Evolutionary conservation across 2,888 invertebrate species (phyloP).

Genomic region (Arrhopalites spinosus): DNA sequence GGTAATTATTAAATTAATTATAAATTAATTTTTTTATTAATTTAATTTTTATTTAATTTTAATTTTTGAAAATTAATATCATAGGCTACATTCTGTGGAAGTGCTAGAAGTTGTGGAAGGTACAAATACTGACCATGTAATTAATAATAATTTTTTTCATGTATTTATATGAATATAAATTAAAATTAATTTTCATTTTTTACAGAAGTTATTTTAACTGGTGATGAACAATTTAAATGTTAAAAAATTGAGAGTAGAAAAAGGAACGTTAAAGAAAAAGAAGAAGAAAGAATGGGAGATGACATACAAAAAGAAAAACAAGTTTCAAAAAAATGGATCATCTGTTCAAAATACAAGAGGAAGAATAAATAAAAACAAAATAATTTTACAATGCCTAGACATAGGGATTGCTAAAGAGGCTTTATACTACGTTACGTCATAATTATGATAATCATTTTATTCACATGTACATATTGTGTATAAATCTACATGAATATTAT

Average conservation of each 20-base stretch:
- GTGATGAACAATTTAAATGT: slow-evolving; percentile 57
- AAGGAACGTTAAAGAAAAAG: background rate
- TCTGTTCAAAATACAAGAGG: slow-evolving; percentile 9
- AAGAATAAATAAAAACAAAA: slow-evolving; percentile 2
- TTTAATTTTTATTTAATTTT: no score
- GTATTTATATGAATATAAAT: background rate
- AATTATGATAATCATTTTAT: background rate
- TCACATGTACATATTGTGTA: slow-evolving; percentile 4
- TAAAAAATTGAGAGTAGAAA: background rate
- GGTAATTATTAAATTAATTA: no score
- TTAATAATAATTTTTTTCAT: background rate
- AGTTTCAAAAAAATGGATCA: no score
- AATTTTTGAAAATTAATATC: no score
- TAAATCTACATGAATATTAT: background rate
- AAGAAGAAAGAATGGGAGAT: background rate
- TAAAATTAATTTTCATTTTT: background rate
- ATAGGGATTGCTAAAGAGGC: slow-evolving; percentile 12
- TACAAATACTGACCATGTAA: slow-evolving; percentile 4
- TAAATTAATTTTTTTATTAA: no score
- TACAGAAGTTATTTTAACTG: slow-evolving; percentile 69
- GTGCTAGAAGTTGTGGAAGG: slow-evolving; percentile 67
- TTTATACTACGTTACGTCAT: background rate
- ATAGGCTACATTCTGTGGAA: slow-evolving; percentile 86
- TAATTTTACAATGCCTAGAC: no score
- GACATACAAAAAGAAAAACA: no score